Conservation (phyloP, 1,140 invertebrate species). For the Brachionus rotundiformis region DNA sequence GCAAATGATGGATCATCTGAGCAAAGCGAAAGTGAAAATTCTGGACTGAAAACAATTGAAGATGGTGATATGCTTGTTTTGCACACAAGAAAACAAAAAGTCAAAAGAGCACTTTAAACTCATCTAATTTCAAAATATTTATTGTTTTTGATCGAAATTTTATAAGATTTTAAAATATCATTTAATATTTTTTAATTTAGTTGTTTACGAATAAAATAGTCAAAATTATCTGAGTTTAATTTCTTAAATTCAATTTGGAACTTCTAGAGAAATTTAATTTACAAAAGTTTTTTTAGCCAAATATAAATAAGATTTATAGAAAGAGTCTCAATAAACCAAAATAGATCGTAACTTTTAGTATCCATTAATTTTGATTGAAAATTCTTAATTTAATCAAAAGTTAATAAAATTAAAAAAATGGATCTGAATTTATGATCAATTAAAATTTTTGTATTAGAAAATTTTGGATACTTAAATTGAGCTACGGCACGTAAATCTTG, state of each 20-base stretch:
- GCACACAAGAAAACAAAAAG: neutral
- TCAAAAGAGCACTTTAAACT: neutral
- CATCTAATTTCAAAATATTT: conserved; percentile 13
- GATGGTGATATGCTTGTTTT: conserved; percentile 33
- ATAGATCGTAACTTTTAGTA: too few species aligned
- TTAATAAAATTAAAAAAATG: too few species aligned
- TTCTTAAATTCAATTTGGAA: neutral
- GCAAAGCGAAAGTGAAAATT: conserved; percentile 28
- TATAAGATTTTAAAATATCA: neutral
- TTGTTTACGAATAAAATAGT: neutral
- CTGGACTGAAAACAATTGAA: neutral
- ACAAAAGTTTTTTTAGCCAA: too few species aligned
- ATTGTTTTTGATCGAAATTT: neutral
- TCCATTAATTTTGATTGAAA: too few species aligned
- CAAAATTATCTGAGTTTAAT: neutral
- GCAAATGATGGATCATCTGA: conserved; percentile 20
- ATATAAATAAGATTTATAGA: too few species aligned
- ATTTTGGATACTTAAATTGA: too few species aligned
- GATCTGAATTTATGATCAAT: too few species aligned
- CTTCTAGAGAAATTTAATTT: too few species aligned
- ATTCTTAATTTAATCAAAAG: too few species aligned
- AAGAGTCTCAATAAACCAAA: too few species aligned
- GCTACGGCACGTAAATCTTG: too few species aligned
- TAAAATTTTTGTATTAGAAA: too few species aligned
- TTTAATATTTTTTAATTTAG: neutral